These are phyloP conservation scores for Oceanodroma leucorhoa DNA, from an alignment of 2,797 vertebrate species.

Conservation along the genomic window DNA sequence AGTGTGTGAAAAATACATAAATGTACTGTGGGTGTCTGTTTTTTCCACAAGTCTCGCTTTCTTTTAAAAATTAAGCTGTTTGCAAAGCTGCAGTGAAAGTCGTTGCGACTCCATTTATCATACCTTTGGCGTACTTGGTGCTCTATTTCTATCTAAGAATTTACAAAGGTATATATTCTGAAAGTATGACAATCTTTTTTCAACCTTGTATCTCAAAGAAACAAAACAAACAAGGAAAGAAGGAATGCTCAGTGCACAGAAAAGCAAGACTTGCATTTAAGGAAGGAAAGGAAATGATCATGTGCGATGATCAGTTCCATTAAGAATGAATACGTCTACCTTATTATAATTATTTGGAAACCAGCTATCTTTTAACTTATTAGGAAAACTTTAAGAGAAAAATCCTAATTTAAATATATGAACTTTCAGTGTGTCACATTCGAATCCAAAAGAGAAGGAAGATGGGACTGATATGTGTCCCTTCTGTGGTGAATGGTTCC, in stretches of 20 bases:
- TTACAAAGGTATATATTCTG: neutral
- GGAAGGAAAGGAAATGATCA: neutral
- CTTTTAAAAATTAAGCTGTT: neutral
- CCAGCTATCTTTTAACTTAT: neutral
- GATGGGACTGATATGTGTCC: neutral
- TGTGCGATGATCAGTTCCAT: neutral
- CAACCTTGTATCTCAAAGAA: neutral
- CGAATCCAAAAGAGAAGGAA: neutral
- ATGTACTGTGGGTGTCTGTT: rapidly evolving
- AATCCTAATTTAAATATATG: neutral
- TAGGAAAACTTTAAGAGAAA: neutral
- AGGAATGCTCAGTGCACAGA: neutral
- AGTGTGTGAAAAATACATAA: neutral
- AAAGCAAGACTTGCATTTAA: neutral
- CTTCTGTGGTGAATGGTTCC: neutral
- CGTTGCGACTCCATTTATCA: neutral
- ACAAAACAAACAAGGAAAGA: neutral
- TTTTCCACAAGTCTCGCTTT: neutral
- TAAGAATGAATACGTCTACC: neutral
- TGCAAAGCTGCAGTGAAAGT: neutral
- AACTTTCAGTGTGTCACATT: neutral
- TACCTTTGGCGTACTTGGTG: neutral
- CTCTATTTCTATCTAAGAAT: neutral
- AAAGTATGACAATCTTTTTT: neutral
- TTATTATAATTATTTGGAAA: neutral